Conservation (phyloP, 2,113 vertebrate genomes). For the Gila orcuttii region DNA sequence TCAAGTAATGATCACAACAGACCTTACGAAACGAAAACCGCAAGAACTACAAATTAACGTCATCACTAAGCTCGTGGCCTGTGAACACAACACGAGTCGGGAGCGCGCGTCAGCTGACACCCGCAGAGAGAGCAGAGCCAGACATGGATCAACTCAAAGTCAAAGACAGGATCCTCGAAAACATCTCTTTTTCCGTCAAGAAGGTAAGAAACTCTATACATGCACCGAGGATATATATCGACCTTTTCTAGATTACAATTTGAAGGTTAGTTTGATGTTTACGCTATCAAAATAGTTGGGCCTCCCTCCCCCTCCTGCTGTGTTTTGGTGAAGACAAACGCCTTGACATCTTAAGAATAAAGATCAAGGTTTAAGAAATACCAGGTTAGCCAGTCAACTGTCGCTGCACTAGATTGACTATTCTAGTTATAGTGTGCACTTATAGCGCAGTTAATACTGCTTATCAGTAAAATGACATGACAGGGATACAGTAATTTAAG, state of each 20-base stretch:
- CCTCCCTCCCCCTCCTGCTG: slow-evolving; percentile 8
- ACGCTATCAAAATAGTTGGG: slow-evolving; percentile 31
- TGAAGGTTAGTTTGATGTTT: background rate
- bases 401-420: background rate
- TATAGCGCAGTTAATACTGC: background rate
- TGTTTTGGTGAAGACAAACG: slow-evolving; percentile 5
- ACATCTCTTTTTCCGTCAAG: slow-evolving; percentile 93
- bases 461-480: background rate
- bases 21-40: background rate
- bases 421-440: background rate
- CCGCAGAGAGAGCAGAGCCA: slow-evolving; percentile 62
- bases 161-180: slow-evolving; percentile 95
- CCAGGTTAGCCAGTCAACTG: background rate
- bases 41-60: slow-evolving; percentile 4
- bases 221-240: too few species aligned
- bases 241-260: background rate
- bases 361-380: background rate
- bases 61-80: background rate
- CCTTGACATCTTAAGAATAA: slow-evolving; percentile 4
- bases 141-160: slow-evolving; percentile 93
- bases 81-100: slow-evolving; percentile 13
- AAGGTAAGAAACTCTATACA: slow-evolving; percentile 80
- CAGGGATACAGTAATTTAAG: background rate
- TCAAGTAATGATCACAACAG: background rate
- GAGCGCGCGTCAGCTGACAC: slow-evolving; percentile 73